Conservation (phyloP, 2,888 invertebrate species). For the Halocaridina rubra region DNA sequence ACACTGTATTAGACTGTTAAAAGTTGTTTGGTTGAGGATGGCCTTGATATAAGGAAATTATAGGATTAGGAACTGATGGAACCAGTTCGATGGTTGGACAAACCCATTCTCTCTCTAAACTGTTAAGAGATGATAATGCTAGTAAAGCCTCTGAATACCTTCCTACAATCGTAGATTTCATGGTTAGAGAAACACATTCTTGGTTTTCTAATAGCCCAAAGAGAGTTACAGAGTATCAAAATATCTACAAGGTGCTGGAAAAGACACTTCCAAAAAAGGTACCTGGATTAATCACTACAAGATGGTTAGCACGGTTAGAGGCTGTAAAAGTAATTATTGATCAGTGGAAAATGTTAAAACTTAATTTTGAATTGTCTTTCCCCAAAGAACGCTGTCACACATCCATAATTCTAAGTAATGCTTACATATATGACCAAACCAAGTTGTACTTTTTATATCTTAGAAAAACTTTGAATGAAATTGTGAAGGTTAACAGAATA, state of each 20-base stretch:
- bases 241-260: neutral
- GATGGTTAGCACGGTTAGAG: slow-evolving; percentile 11
- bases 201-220: slow-evolving; percentile 27
- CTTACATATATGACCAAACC: neutral
- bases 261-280: neutral
- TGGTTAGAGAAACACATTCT: slow-evolving; percentile 14
- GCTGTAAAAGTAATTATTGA: neutral
- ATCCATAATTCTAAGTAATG: neutral
- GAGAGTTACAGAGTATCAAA: slow-evolving; percentile 5
- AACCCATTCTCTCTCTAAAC: slow-evolving; percentile 2
- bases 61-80: slow-evolving; percentile 27
- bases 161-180: slow-evolving; percentile 11
- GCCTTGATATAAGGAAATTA: neutral
- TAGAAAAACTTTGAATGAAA: no score
- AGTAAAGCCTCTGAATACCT: slow-evolving; percentile 18
- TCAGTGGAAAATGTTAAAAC: slow-evolving; percentile 5
- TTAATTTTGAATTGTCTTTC: slow-evolving; percentile 5
- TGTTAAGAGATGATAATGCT: slow-evolving; percentile 17
- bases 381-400: slow-evolving; percentile 21
- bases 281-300: slow-evolving; percentile 16
- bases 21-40: neutral
- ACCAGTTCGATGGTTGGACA: slow-evolving; percentile 17
- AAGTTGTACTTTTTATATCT: no score
- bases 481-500: no score
- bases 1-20: slow-evolving; percentile 12